These are phyloP conservation scores for Orthosia gothica DNA, from an alignment of 2,888 invertebrate genomes.

Conservation along the genomic window DNA sequence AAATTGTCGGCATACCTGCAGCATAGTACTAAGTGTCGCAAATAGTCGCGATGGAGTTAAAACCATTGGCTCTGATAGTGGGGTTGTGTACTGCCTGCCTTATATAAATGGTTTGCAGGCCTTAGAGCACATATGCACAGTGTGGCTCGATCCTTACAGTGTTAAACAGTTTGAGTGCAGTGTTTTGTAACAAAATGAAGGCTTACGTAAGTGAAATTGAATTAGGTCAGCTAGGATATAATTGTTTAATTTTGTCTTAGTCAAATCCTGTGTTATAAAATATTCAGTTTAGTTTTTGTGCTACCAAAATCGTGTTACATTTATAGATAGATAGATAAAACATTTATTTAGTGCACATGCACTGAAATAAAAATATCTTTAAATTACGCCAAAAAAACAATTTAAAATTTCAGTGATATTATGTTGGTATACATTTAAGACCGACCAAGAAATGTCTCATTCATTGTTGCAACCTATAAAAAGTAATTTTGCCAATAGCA, in stretches of 20 bases:
- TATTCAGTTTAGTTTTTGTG: background rate
- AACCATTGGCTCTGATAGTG: slow-evolving; percentile 74
- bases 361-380: background rate
- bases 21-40: slow-evolving; percentile 69
- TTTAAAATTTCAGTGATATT: background rate
- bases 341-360: no score
- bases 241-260: background rate
- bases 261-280: background rate
- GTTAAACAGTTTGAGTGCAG: slow-evolving; percentile 73
- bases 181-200: slow-evolving; percentile 79
- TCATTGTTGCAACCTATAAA: background rate
- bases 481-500: background rate
- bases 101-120: slow-evolving; percentile 80
- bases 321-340: no score
- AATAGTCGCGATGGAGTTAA: slow-evolving; percentile 63
- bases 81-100: slow-evolving; percentile 75
- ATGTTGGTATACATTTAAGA: no score
- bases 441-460: background rate
- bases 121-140: slow-evolving; percentile 79
- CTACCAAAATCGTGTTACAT: background rate
- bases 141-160: slow-evolving; percentile 69
- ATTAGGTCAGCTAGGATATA: slow-evolving; percentile 14
- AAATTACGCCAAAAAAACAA: background rate
- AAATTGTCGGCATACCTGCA: slow-evolving; percentile 61
- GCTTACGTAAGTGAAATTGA: slow-evolving; percentile 82